Base-by-base conservation (phyloP, 2,113 vertebrate species). In the Theropithecus gelada region DNA sequence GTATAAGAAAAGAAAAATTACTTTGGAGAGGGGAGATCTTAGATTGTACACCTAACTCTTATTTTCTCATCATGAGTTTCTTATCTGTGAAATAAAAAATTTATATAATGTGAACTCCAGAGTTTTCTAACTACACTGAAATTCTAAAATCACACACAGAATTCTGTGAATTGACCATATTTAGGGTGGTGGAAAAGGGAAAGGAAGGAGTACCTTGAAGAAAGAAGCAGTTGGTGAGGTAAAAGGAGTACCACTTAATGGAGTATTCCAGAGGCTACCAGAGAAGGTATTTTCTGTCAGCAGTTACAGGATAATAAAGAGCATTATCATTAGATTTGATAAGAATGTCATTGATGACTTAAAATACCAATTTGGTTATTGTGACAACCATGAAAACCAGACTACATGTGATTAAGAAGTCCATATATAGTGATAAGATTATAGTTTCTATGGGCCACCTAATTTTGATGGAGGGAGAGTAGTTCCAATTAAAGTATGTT, bases 1-100 rank as follows among this genome's bases (percentile, higher is more conserved):
- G 16, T 52, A 35, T 78, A 68, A 81, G 79, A 38, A 95, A 83
- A 78, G n/a, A 83, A 32, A 66, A 78, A 82, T 43, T 86, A 59
- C 57, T 90, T 94, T 83, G 57, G 27, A 81, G n/a, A 86, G 12
- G 13, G 32, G n/a, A 61, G 25, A 84, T 18, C 88, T 91, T 16
- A 82, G 50, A 23, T 78, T 96, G 25, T 75, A 55, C 1, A 87
- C 43, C 50, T 70, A 45, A 61, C 14, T 93, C 45, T 25, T 88
- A 1, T 90, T 84, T 27, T 70, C 30, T 81, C 12, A n/a, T 72
- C 52, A 83, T 79, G 43, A 85, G 32, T 76, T 96, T 86, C 52
- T 59, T 90, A 61, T 59, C 52, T 92, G 22, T 88, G 72, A 72
- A 97, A 82, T 92, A 22, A 92, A 30, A 80, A 90, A 81, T 40